A percentile compares a stretch with the other conserved stretches of the same genome.
Evolutionary conservation across 2,113 vertebrate genomes (phyloP).

Genomic region (Periophthalmus modestus): DNA sequence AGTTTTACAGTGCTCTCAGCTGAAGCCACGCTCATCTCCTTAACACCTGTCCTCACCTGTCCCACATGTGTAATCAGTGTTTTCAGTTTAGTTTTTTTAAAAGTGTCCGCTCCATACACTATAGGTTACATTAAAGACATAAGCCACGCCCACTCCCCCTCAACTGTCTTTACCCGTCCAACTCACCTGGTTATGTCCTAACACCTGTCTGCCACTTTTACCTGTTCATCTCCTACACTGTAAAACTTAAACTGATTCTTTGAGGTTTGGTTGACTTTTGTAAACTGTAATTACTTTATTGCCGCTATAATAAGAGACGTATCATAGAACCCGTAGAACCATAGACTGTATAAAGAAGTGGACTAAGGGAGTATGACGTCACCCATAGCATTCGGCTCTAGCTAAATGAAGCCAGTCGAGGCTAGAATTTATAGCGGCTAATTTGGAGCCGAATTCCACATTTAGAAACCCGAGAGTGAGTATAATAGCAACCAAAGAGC

Average conservation of each 20-base stretch:
- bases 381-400: too few relatives aligned
- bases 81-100: neutral
- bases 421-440: too few relatives aligned
- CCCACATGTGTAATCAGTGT: neutral
- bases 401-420: too few relatives aligned
- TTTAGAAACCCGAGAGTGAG: too few relatives aligned
- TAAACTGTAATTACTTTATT: neutral
- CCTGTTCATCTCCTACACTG: slow-evolving; percentile 1
- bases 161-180: neutral
- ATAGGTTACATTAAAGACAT: neutral
- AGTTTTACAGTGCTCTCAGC: slow-evolving; percentile 5
- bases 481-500: too few relatives aligned
- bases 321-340: too few relatives aligned
- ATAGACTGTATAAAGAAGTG: too few relatives aligned
- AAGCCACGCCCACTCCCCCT: neutral
- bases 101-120: neutral
- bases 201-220: neutral
- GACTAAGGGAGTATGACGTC: too few relatives aligned
- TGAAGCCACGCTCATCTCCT: neutral
- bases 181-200: neutral
- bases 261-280: neutral
- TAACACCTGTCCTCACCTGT: neutral
- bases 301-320: neutral
- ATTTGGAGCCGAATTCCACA: too few relatives aligned
- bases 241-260: slow-evolving; percentile 1